Conservation (phyloP, 2,797 vertebrate species). For the Octomys mimax region DNA sequence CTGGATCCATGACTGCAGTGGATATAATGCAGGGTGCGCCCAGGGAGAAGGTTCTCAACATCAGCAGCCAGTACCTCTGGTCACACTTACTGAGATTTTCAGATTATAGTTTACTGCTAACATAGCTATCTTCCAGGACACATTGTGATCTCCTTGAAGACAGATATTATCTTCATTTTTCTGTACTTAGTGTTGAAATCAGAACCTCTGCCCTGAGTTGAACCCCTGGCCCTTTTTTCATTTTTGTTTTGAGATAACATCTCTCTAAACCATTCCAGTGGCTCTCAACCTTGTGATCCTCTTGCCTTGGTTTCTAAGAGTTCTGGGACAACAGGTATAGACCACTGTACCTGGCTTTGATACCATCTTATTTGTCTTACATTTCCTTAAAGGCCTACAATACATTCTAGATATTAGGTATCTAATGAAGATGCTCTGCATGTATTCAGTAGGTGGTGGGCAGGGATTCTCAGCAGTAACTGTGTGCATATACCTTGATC, state of each 20-base stretch:
- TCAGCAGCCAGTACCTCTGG: background rate
- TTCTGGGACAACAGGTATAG: background rate
- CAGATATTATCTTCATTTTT: background rate
- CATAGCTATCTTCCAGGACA: background rate
- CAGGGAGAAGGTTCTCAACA: background rate
- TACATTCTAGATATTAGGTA: constrained; percentile 21
- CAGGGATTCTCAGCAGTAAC: background rate
- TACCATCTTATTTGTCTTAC: constrained; percentile 20
- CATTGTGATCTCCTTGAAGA: background rate
- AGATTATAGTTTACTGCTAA: constrained; percentile 3
- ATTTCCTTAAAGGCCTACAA: background rate
- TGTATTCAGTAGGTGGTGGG: background rate
- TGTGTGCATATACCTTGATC: background rate
- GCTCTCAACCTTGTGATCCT: background rate
- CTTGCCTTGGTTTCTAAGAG: background rate
- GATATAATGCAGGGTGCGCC: background rate
- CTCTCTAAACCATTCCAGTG: background rate
- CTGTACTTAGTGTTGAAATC: background rate
- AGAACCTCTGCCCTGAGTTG: background rate
- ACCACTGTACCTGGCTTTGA: background rate
- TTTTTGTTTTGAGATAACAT: background rate
- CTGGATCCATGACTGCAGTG: background rate
- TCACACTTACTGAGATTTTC: background rate
- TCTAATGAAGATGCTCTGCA: constrained; percentile 7
- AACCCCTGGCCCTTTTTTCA: background rate